A percentile compares a stretch with the other conserved stretches of the same genome.
These are phyloP conservation scores for Lepidothrix coronata DNA, from an alignment of 2,113 vertebrate species.

Conservation along the genomic window DNA sequence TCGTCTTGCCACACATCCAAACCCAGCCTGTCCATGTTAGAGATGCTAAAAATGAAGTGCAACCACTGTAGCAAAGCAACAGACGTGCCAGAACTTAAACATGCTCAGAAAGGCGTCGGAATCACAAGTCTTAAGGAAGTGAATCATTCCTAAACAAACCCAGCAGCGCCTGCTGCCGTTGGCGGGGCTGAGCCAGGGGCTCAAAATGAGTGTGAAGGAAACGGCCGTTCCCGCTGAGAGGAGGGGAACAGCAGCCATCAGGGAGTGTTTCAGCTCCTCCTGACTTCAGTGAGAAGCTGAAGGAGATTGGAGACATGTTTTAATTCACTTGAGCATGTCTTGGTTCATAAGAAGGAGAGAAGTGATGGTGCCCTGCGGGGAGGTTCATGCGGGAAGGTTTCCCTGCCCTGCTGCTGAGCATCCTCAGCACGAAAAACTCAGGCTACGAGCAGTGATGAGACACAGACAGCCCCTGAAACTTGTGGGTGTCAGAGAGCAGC, in stretches of 20 bases:
- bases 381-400: background rate
- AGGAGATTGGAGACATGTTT: slow-evolving; percentile 9
- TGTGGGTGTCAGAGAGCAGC: background rate
- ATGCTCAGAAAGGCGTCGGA: background rate
- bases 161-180: background rate
- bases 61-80: background rate
- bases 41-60: background rate
- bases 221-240: fast-evolving
- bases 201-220: background rate
- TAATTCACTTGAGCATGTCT: background rate
- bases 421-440: background rate
- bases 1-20: background rate
- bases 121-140: background rate
- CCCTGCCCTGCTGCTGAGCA: background rate
- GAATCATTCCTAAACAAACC: background rate
- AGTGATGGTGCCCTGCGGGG: background rate
- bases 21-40: background rate
- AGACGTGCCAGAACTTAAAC: background rate
- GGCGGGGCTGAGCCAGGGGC: background rate
- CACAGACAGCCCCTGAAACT: background rate
- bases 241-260: fast-evolving
- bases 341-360: background rate
- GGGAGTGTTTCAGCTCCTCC: background rate
- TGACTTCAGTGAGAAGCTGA: background rate
- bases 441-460: background rate